Conservation (phyloP, 2,113 vertebrate species). For the Notarius lentiginosus region DNA sequence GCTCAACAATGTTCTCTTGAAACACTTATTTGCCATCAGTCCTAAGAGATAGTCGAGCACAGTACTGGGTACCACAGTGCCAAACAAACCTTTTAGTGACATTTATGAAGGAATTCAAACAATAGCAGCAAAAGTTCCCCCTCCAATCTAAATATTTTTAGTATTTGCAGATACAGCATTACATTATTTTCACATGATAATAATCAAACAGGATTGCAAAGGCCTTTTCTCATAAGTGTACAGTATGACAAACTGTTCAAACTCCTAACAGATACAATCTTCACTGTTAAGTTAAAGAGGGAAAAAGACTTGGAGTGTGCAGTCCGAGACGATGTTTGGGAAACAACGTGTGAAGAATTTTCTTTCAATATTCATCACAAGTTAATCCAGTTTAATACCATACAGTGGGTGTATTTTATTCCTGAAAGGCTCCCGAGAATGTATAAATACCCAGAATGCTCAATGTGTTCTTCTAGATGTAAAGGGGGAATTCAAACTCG, state of each 20-base stretch:
- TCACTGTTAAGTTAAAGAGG: neutral
- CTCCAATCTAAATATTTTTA: neutral
- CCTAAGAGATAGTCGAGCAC: neutral
- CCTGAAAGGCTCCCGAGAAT: neutral
- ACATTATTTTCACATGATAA: neutral
- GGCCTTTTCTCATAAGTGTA: neutral
- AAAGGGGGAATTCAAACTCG: neutral
- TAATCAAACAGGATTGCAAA: neutral
- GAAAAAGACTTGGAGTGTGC: neutral
- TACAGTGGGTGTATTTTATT: neutral
- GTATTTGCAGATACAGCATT: neutral
- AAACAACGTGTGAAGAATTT: neutral
- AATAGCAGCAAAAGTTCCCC: neutral
- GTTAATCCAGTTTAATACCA: neutral
- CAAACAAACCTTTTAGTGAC: neutral
- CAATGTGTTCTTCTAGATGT: neutral
- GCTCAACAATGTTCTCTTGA: neutral
- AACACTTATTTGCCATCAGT: neutral
- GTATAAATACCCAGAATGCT: neutral
- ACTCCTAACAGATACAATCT: no score
- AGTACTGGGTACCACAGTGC: neutral
- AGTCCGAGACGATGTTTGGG: neutral
- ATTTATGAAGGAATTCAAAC: neutral
- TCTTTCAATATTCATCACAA: neutral
- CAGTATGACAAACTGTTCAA: neutral